phyloP scores from a whole-genome alignment of 2,113 vertebrate species.

The Sus scrofa region T2T-Sscrofa CM000823.6:55599001-55599500 shows the following conservation, averaged over 20 bases:
- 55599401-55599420: background rate
- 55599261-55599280: rapidly evolving
- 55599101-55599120: background rate
- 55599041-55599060: rapidly evolving
- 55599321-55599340: background rate
- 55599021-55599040: background rate
- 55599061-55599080: background rate
- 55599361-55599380: background rate
- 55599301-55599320: rapidly evolving
- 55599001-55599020: slow-evolving; percentile 31
- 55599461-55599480: background rate
- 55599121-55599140: background rate
- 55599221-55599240: background rate
- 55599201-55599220: background rate
- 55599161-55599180: background rate
- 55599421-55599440: background rate
- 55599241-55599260: background rate
- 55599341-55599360: background rate
- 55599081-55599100: background rate
- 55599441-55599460: background rate
- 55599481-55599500: background rate
- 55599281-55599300: background rate
- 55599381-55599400: background rate
- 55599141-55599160: background rate
- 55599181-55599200: rapidly evolving